Base-by-base conservation (phyloP, 1,140 invertebrate species). In the Cyclargus thomasi region DNA sequence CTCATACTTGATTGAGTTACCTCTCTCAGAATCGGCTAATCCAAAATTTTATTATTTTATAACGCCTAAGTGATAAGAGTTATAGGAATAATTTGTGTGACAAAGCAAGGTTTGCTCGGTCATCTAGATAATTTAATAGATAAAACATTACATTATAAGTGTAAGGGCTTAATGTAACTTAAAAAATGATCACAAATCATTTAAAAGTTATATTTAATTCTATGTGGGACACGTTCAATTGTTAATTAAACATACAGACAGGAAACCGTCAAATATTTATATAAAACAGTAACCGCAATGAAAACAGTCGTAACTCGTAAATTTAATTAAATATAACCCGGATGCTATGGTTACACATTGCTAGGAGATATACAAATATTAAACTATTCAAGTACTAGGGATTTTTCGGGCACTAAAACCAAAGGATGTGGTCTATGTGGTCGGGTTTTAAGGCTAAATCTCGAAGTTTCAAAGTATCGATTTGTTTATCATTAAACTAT, bases 251-350 rank as follows among this genome's bases (percentile, higher is more conserved):
- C 64, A 70, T 70, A 67, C 76, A 68, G 80, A 88, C 86, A 85
- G 86, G 86, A 88, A 85, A 85, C 81, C 67, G 75, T 73, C 75
- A 74, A 74, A 74, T 72, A 86, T 88, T 87, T 88, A 88, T 88
- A 87, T 83, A 77, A 86, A 85, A 88, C 86, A 84, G 78, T 82
- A 74, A 74, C 78, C 78, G 83, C 84, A 88, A 83, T 85, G 80
- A 88, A 85, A 86, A 88, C 82, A 86, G 79, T 82, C 86, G 80
- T 89, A 86, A 86, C 79, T 82, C 86, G 80, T 89, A 87, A 87
- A 89, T 89, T 66, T 80, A 85, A 85, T 86, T 78, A 74, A 81
- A 86, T 85, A 76, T 86, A 83, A 85, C 74, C 75, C 86, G 86
- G 86, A 88, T 84, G 83, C 75, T 21, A 74, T 72, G 78, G 73